A percentile compares a stretch with the other conserved stretches of the same genome.
These are phyloP conservation scores for Hylaeus volcanicus DNA, from an alignment of 1,140 invertebrate species.

Conservation along the genomic window DNA sequence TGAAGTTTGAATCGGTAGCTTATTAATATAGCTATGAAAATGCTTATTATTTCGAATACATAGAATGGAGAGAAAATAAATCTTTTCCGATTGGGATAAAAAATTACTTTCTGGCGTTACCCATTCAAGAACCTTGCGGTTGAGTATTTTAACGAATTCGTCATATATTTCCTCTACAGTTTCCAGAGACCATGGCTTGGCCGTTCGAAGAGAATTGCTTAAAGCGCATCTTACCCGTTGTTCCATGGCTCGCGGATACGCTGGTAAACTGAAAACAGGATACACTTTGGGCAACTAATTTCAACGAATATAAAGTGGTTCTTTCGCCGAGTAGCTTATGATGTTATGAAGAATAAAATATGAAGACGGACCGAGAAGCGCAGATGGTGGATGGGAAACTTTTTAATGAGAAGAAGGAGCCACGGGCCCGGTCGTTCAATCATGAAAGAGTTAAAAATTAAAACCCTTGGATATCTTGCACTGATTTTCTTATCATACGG, in stretches of 20 bases:
- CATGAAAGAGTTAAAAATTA: slow-evolving; percentile 58
- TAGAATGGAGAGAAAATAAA: no score
- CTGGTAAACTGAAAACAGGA: background rate
- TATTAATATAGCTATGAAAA: no score
- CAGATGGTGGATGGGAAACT: slow-evolving; percentile 59
- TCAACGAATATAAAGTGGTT: slow-evolving; percentile 57
- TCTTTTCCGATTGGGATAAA: no score
- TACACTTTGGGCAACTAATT: slow-evolving; percentile 36
- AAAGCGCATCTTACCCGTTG: background rate
- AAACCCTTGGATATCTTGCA: slow-evolving; percentile 22
- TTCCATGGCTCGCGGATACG: background rate
- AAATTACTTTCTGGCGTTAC: no score
- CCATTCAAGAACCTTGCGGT: background rate
- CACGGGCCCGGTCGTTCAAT: slow-evolving; percentile 48
- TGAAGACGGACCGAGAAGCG: slow-evolving; percentile 54
- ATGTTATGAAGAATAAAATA: slow-evolving; percentile 60
- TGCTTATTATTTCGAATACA: no score
- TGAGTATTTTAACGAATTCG: background rate
- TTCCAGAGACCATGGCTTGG: no score
- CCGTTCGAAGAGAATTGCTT: background rate
- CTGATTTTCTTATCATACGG: slow-evolving; percentile 38
- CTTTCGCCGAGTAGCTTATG: slow-evolving; percentile 41
- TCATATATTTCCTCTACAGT: no score
- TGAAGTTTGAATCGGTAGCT: no score
- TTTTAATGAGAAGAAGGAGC: slow-evolving; percentile 58